These are phyloP conservation scores for Xiphophorus hellerii DNA, from an alignment of 2,113 vertebrate species.

Conservation along the genomic window DNA sequence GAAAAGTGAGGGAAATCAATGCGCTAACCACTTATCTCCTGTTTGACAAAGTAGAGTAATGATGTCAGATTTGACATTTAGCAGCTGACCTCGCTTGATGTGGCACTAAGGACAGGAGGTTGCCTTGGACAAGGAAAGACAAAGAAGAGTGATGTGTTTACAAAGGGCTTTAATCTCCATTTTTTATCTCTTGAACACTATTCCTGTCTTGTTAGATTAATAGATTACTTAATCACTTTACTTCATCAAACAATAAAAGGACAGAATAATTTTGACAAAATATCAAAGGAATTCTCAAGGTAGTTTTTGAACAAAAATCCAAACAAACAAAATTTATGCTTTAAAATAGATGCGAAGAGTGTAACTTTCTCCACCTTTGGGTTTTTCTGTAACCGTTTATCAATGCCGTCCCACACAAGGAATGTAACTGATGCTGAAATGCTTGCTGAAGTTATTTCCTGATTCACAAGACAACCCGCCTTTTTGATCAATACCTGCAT, in stretches of 20 bases:
- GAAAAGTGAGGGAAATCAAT: constrained; percentile 58
- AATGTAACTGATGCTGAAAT: too few species aligned
- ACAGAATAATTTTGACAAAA: background rate
- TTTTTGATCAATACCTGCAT: too few species aligned
- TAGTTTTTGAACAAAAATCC: background rate
- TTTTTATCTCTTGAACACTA: background rate
- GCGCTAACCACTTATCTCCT: constrained; percentile 49
- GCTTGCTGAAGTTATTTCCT: too few species aligned
- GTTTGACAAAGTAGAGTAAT: constrained; percentile 55
- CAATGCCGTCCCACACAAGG: too few species aligned
- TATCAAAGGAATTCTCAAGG: background rate
- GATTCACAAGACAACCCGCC: too few species aligned
- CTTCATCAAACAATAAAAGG: too few species aligned
- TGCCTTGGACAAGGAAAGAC: constrained; percentile 7
- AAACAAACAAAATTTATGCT: background rate
- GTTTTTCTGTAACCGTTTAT: too few species aligned
- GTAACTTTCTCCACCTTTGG: too few species aligned
- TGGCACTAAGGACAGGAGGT: constrained; percentile 32
- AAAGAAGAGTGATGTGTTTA: background rate
- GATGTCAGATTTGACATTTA: constrained; percentile 56
- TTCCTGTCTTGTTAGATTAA: background rate
- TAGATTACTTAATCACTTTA: background rate
- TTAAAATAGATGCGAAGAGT: too few species aligned
- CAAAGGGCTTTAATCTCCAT: background rate
- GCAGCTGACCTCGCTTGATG: constrained; percentile 48